Conservation (phyloP, 2,113 vertebrate genomes). For the Taurulus bubalis region DNA sequence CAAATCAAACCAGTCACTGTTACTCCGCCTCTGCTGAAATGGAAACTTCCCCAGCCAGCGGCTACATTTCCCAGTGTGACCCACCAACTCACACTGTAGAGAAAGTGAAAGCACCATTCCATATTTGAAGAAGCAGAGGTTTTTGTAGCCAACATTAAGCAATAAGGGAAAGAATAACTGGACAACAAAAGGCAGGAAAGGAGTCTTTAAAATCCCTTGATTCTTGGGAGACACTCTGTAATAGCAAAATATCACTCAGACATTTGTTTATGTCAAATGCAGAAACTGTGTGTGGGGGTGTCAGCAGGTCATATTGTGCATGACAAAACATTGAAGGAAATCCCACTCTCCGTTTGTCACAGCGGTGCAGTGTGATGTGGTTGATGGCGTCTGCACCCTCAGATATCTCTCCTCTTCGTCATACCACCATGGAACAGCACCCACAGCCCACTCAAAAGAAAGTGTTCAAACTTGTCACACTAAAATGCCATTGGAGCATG, state of each 20-base stretch:
- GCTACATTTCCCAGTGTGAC: conserved; percentile 58
- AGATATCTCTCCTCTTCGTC: conserved; percentile 9
- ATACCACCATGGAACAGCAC: conserved; percentile 34
- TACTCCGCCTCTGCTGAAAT: conserved; percentile 52
- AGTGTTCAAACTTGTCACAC: neutral
- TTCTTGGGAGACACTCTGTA: neutral
- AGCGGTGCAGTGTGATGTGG: neutral
- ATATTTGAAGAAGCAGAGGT: conserved; percentile 27
- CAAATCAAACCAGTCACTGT: conserved; percentile 26
- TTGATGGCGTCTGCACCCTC: neutral
- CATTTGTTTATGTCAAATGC: neutral
- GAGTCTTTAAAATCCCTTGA: neutral
- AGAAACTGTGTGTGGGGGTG: conserved; percentile 11
- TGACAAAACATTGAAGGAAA: conserved; percentile 48
- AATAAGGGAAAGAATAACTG: neutral
- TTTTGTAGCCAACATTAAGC: neutral
- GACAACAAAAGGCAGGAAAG: neutral
- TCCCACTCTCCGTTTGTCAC: conserved; percentile 45
- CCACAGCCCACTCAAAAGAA: conserved; percentile 43
- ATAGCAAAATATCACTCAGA: neutral
- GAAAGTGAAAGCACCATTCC: conserved; percentile 71
- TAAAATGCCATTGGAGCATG: neutral
- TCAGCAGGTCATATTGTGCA: neutral
- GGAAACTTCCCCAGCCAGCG: conserved; percentile 74
- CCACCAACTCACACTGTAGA: neutral